Percentiles rank a stretch among this genome's conserved stretches.
Conservation (phyloP, 2,113 vertebrate species). For the Centropristis striata region DNA sequence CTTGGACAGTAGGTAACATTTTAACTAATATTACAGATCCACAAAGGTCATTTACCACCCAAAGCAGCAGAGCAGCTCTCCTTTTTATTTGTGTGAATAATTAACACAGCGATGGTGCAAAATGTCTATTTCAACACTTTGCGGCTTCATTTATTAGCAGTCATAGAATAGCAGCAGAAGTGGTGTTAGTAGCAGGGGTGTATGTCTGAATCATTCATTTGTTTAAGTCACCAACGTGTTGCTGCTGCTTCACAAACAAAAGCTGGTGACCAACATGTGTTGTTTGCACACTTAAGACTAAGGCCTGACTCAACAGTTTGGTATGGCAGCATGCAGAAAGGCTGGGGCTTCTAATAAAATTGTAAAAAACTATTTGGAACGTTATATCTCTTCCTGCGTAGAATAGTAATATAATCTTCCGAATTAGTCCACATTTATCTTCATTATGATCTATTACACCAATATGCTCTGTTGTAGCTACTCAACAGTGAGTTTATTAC, state of each 20-base stretch:
- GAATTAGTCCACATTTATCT: neutral
- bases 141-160: neutral
- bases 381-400: neutral
- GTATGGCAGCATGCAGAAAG: neutral
- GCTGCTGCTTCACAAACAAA: slow-evolving; percentile 4
- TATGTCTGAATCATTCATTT: neutral
- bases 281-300: neutral
- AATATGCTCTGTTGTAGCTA: neutral
- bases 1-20: too few relatives aligned
- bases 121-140: neutral
- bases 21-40: neutral
- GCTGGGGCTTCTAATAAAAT: neutral
- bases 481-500: neutral
- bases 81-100: neutral
- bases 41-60: neutral
- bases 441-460: neutral
- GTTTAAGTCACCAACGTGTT: neutral
- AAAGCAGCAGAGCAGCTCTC: neutral
- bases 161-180: neutral
- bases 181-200: neutral
- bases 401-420: too few relatives aligned
- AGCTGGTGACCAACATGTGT: neutral
- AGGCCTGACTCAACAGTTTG: neutral
- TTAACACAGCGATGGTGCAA: slow-evolving; percentile 12
- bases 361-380: neutral